A percentile compares a stretch with the other conserved stretches of the same genome.
Conservation (phyloP, 2,113 vertebrate genomes). For the Pimephales promelas region DNA sequence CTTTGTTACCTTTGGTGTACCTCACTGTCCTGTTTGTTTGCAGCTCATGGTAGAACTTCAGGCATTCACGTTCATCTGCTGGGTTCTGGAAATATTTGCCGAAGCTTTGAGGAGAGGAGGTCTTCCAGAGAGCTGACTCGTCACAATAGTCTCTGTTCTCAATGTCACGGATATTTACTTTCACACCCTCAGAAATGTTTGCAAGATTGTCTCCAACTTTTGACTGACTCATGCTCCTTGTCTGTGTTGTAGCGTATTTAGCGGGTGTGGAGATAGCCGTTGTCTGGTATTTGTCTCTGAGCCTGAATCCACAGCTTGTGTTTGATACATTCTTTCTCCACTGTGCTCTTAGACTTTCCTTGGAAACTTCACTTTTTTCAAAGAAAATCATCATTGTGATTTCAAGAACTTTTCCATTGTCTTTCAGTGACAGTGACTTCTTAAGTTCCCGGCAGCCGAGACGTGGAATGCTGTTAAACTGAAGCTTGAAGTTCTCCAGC, state of each 20-base stretch:
- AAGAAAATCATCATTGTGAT: slow-evolving; percentile 53
- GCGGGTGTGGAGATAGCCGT: slow-evolving; percentile 44
- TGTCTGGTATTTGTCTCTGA: slow-evolving; percentile 43
- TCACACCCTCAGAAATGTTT: slow-evolving; percentile 27
- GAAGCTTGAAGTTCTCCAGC: slow-evolving; percentile 30
- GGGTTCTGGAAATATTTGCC: slow-evolving; percentile 39
- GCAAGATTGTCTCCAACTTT: slow-evolving; percentile 8
- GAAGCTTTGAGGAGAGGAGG: not conserved
- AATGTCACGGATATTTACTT: slow-evolving; percentile 1
- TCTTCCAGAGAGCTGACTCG: slow-evolving; percentile 21
- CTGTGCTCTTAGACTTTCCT: not conserved
- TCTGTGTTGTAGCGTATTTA: slow-evolving; percentile 45
- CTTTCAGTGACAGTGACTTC: slow-evolving; percentile 17
- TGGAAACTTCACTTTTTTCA: not conserved
- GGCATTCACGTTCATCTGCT: slow-evolving; percentile 47
- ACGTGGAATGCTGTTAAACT: slow-evolving; percentile 37
- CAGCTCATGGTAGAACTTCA: slow-evolving; percentile 50
- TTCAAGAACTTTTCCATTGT: slow-evolving; percentile 14
- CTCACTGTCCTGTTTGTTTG: not conserved
- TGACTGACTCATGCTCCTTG: slow-evolving; percentile 42
- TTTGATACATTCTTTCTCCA: slow-evolving; percentile 41
- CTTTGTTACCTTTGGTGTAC: slow-evolving; percentile 45
- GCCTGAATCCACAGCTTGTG: slow-evolving; percentile 40
- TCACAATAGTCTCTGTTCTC: slow-evolving; percentile 36
- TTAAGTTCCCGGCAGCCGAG: slow-evolving; percentile 49